Base-by-base conservation (phyloP, 2,113 vertebrate genomes). In the Heterochromis multidens region DNA sequence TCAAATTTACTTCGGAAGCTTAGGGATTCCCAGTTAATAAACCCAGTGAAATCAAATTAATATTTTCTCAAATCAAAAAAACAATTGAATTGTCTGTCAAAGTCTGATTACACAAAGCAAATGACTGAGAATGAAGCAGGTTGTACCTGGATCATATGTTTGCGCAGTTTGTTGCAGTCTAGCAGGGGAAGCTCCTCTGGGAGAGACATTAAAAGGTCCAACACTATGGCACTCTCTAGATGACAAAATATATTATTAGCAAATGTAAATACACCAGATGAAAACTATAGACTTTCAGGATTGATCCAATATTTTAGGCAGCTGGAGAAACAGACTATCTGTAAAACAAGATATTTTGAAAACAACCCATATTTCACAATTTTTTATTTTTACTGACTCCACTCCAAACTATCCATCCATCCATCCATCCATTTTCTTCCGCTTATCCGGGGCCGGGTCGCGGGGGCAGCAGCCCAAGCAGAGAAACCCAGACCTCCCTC, bases 141-240 rank as follows among this genome's bases (percentile, higher is more conserved):
- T 0, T 59, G 4, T 77, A 95, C 91, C 94, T 96, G 85, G 2
- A 86, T 65, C 40, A 97, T 29, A 59, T 96, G 95, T 49, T 90
- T 86, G 25, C 82, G 90, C 40, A 97, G 91, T 76, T 88, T 87
- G 16, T 70, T 86, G 82, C 95, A 95, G 86, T 95, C 85, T 49
- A 97, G 84, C 49, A 92, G 70, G 25, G 52, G 83, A 3, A 96
- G 88, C 87, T 96, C 95, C 78, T 97, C 95, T 4, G 95, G 95
- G 1, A 96, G 94, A 65, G 93, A 94, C 95, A 95, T 94, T 81
- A 97, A 43, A 23, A 97, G 88, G 31, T 96, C 94, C 91, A 96
- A 76, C 7, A 97, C 14, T 1, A 97, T 91, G 1, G 96, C 96
- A 17, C 92, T 91, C 86, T 97, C 96, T 96, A 63, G 17, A 87